Evolutionary conservation across 2,113 vertebrate genomes (phyloP).

Genomic region (Onychostoma macrolepis): DNA sequence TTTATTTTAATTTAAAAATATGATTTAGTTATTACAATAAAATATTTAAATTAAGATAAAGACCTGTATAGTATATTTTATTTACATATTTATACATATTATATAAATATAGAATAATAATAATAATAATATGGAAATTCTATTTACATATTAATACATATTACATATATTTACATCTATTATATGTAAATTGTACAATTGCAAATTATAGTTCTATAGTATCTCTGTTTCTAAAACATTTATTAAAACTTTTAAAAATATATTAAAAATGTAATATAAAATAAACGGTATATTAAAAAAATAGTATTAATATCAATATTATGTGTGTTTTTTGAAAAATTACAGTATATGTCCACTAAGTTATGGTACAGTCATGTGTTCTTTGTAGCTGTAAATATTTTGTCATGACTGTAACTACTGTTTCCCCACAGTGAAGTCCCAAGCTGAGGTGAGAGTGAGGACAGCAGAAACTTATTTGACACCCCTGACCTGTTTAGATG

Average conservation of each 20-base stretch:
- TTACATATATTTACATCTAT: no score
- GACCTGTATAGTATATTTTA: not conserved
- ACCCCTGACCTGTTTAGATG: conserved; percentile 25
- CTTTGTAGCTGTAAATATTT: not conserved
- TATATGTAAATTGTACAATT: no score
- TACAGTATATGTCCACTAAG: not conserved
- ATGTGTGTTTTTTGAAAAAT: not conserved
- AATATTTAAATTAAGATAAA: no score
- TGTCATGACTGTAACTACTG: not conserved
- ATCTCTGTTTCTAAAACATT: not conserved
- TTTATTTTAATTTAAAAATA: no score
- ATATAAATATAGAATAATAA: no score
- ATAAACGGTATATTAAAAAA: no score
- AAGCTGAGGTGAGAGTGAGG: not conserved
- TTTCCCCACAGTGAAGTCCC: not conserved
- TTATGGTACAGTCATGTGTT: not conserved
- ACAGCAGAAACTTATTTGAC: not conserved
- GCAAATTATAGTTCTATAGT: no score
- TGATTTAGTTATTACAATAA: no score
- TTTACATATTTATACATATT: not conserved
- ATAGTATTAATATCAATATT: no score
- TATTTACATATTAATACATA: not conserved
- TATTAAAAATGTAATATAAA: no score
- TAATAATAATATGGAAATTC: not conserved
- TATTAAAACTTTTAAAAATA: no score